Evolutionary conservation across 2,113 vertebrate genomes (phyloP), one percentile per base, ranked within the genome.

Genomic region (Bolborhynchus lineola): DNA sequence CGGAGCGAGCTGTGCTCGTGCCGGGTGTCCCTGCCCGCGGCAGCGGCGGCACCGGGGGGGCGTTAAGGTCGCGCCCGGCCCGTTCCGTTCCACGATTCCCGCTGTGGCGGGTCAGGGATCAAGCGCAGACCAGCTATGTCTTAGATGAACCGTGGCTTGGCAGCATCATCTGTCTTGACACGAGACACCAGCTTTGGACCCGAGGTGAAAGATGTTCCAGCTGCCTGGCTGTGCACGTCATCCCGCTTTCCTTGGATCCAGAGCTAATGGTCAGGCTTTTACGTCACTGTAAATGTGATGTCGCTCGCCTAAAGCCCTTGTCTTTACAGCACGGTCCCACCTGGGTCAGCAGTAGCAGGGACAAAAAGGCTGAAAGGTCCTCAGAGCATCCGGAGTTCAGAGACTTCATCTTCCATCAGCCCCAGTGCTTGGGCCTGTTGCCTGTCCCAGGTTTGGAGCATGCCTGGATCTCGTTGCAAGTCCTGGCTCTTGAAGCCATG

Each of bases 151-250:
- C 2, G 17, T 59, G 65, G 44, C 18, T 93, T 85, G 69, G 90
- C 89, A 82, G 39, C 74, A 3, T 25, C 13, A 2, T 37, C 46
- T 59, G 42, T 31, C 83, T 55, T 76, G 84, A 93, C 93, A 91
- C 23, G 20, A 87, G 52, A 85, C 57, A 47, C 47, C 70, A 10
- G 69, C 70, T 84, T 85, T 76, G 84, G 86, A 72, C 31, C 44
- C 71, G 93, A 79, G 81, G 85, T 31, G 21, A 89, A 90, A 86
- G 81, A 13, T 72, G 91, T 95, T 79, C 74, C 78, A 82, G 62
- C 87, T 71, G 81, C 81, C 57, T 57, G 7, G 55, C 57, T 13
- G 59, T 7, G 44, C 10, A 1, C 12, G 23, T 88, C 64, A 84
- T 82, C 16, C 67, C 2, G 5, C 69, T 84, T 62, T 39, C 29